These are phyloP conservation scores for Acrossocheilus wenchowensis DNA, from an alignment of 2,797 vertebrate genomes.

Conservation along the genomic window DNA sequence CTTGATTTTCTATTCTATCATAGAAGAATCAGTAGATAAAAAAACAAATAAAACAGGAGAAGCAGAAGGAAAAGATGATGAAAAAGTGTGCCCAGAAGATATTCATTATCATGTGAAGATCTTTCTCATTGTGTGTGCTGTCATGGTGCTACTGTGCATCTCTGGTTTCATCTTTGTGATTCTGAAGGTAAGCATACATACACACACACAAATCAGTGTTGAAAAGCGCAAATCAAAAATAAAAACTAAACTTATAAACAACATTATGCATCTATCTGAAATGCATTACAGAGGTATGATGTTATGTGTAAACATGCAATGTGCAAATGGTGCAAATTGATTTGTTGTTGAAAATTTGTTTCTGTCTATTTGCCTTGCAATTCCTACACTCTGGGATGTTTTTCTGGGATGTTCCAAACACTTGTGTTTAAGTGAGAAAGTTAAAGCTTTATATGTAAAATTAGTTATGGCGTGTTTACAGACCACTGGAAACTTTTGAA, in stretches of 20 bases:
- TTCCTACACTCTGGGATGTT: background rate
- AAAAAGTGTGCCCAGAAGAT: too few relatives aligned
- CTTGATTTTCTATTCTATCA: too few relatives aligned
- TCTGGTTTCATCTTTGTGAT: too few relatives aligned
- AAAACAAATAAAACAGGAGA: background rate
- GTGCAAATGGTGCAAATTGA: background rate
- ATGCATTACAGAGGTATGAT: background rate
- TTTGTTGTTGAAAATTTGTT: background rate
- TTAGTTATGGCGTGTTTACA: background rate
- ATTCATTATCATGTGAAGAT: too few relatives aligned
- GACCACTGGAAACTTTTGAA: background rate
- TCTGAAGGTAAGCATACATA: background rate
- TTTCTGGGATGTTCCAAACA: background rate
- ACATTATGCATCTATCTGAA: background rate
- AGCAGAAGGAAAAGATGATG: background rate
- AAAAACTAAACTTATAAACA: background rate
- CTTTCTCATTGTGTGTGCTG: too few relatives aligned
- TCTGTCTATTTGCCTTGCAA: background rate
- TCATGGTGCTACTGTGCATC: too few relatives aligned
- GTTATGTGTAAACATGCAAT: background rate
- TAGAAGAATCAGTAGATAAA: too few relatives aligned
- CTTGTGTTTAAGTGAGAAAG: background rate
- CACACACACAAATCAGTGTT: too few relatives aligned
- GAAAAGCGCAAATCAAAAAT: background rate
- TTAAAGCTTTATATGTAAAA: background rate